phyloP scores from a whole-genome alignment of 1,140 invertebrate species.

The Plectrocnemia conspersa region DNA sequence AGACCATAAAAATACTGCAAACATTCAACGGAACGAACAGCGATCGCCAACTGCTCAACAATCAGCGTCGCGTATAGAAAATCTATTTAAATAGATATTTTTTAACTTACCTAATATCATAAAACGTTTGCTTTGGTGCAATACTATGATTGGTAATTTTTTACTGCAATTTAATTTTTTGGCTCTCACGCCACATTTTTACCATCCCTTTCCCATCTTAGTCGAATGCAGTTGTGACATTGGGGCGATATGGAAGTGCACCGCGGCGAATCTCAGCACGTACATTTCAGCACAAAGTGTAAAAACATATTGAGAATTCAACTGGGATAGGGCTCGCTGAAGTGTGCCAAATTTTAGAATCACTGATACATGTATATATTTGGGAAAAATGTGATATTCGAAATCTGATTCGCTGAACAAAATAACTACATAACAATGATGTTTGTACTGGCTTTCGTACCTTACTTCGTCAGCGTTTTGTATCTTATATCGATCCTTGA shows the following conservation, averaged over 20 bases:
- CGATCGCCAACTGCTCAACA: too few relatives aligned
- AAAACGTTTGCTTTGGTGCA: neutral
- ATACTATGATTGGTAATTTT: neutral
- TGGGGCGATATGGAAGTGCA: constrained; percentile 1
- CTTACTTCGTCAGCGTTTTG: neutral
- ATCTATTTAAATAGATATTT: neutral
- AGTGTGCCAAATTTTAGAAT: too few relatives aligned
- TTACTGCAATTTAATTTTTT: neutral
- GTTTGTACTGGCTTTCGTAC: neutral
- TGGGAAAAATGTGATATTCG: neutral
- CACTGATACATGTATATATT: neutral
- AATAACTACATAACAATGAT: neutral
- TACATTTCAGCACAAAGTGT: constrained; percentile 2
- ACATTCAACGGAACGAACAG: too few relatives aligned
- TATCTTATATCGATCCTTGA: neutral
- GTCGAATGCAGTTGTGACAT: constrained; percentile 11
- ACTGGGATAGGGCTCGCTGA: too few relatives aligned
- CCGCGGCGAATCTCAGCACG: constrained; percentile 11
- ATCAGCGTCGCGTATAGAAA: too few relatives aligned
- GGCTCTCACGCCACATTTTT: neutral
- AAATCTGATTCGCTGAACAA: neutral
- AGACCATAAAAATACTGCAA: neutral
- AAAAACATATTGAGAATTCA: constrained; percentile 11
- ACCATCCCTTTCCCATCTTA: neutral
- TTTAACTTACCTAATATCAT: neutral